These are phyloP conservation scores for Drosophila simulans DNA, from an alignment of 1,140 invertebrate species.

Conservation along the genomic window DNA sequence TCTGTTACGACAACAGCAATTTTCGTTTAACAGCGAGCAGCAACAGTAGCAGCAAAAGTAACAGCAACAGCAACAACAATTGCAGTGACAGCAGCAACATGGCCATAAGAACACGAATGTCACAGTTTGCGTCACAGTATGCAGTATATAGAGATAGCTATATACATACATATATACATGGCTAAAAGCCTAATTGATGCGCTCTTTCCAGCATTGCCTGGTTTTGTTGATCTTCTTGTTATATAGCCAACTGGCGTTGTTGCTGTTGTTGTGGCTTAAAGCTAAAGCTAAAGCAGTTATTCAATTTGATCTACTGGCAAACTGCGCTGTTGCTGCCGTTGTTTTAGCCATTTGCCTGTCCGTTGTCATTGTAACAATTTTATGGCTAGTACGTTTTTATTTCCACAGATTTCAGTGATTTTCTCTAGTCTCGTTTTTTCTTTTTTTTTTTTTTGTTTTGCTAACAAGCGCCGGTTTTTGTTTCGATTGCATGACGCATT, in stretches of 20 bases:
- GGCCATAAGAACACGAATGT: slow-evolving; percentile 16
- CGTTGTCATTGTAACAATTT: slow-evolving; percentile 72
- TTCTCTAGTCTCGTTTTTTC: slow-evolving; percentile 26
- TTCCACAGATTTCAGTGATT: slow-evolving; percentile 51
- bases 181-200: slow-evolving; percentile 46
- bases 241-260: slow-evolving; percentile 23
- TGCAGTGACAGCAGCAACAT: slow-evolving; percentile 15
- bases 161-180: slow-evolving; percentile 11
- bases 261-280: not conserved
- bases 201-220: slow-evolving; percentile 14
- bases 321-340: slow-evolving; percentile 31
- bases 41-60: not conserved
- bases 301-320: slow-evolving; percentile 53
- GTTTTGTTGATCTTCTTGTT: slow-evolving; percentile 42
- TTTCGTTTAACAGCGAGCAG: slow-evolving; percentile 2
- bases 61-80: slow-evolving; percentile 7
- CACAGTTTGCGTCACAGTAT: slow-evolving; percentile 16
- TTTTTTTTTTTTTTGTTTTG: not conserved
- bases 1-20: not conserved
- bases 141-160: not conserved
- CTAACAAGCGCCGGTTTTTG: slow-evolving; percentile 24
- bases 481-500: slow-evolving; percentile 71
- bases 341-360: slow-evolving; percentile 44
- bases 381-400: slow-evolving; percentile 71
- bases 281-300: slow-evolving; percentile 45